A percentile compares a stretch with the other conserved stretches of the same genome.
Conservation (phyloP, 2,113 vertebrate species). For the Sciurus niger region DNA sequence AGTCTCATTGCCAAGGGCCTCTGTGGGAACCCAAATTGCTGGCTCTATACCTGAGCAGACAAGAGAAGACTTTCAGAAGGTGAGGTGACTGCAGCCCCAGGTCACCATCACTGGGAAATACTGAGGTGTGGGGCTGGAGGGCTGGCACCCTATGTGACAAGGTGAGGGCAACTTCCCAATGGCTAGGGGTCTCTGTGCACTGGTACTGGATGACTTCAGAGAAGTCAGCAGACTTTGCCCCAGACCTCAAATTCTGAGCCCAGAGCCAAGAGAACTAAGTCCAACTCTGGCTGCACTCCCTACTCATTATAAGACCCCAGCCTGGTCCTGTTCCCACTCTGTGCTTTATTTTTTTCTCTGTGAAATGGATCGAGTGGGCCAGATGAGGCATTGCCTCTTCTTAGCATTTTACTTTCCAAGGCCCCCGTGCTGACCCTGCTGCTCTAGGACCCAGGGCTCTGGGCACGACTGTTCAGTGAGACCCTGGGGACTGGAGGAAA, state of each 20-base stretch:
- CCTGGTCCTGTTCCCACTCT: neutral
- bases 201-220: neutral
- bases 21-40: constrained; percentile 74
- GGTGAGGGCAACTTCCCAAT: neutral
- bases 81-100: fast-evolving
- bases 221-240: neutral
- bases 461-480: neutral
- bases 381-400: no score
- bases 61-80: constrained; percentile 61
- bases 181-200: fast-evolving
- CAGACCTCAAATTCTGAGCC: neutral
- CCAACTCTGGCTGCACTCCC: neutral
- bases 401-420: neutral
- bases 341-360: neutral
- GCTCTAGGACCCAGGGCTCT: neutral
- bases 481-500: neutral
- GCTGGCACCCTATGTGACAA: neutral
- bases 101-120: neutral
- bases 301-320: neutral
- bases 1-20: constrained; percentile 56
- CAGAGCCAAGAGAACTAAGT: neutral
- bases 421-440: neutral
- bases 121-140: neutral
- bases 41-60: constrained; percentile 91
- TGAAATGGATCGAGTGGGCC: neutral